Percentiles rank a stretch among this genome's conserved stretches.
Conservation (phyloP, 2,888 invertebrate species). For the Trisateles emortualis region DNA sequence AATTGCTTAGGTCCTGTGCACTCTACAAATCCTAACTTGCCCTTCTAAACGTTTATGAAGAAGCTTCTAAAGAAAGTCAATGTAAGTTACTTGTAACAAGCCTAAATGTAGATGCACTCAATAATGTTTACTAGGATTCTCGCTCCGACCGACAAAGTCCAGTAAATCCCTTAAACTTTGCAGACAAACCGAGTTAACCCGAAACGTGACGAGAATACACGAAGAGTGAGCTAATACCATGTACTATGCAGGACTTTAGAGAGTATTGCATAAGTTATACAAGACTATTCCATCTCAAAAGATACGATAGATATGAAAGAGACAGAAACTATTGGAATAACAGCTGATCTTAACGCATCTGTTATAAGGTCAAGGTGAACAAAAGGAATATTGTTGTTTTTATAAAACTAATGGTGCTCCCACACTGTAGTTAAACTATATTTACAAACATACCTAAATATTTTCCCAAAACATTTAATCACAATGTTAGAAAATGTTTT, state of each 20-base stretch:
- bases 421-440: too few relatives aligned
- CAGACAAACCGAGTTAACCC: neutral
- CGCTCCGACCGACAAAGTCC: neutral
- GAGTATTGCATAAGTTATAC: neutral
- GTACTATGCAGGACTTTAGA: neutral
- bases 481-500: too few relatives aligned
- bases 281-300: neutral
- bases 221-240: neutral
- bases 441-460: too few relatives aligned
- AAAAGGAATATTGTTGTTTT: neutral
- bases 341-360: neutral
- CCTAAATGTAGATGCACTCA: neutral
- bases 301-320: neutral
- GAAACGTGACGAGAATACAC: constrained; percentile 5
- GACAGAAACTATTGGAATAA: neutral
- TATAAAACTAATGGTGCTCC: too few relatives aligned
- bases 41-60: too few relatives aligned
- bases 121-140: neutral
- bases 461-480: too few relatives aligned
- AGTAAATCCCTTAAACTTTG: constrained; percentile 2
- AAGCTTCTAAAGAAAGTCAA: neutral
- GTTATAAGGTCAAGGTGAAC: neutral
- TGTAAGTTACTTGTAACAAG: neutral
- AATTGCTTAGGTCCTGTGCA: too few relatives aligned
- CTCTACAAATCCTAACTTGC: too few relatives aligned